Percentiles rank a stretch among this genome's conserved stretches.
Evolutionary conservation across 2,113 vertebrate genomes (phyloP).

Genomic region (Tragelaphus buxtoni): DNA sequence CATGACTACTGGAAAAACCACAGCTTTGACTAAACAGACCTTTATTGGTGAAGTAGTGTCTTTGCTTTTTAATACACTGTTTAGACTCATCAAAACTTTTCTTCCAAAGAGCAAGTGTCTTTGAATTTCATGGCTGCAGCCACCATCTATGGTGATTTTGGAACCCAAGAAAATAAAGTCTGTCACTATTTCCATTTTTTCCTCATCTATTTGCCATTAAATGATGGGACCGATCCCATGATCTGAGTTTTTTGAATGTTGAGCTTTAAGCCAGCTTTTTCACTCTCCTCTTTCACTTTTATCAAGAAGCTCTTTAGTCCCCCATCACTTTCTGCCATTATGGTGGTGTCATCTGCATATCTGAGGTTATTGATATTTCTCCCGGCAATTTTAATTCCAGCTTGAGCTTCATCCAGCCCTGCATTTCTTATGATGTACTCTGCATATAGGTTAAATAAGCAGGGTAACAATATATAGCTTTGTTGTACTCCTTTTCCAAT

Average conservation of each 20-base stretch:
- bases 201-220: neutral
- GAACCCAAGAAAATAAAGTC: neutral
- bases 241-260: neutral
- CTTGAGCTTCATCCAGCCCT: neutral
- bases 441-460: neutral
- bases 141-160: rapidly evolving
- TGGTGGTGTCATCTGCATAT: neutral
- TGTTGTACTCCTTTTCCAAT: neutral
- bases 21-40: neutral
- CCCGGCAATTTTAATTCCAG: rapidly evolving
- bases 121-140: neutral
- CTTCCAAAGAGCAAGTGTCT: neutral
- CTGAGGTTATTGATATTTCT: neutral
- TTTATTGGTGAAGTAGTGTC: neutral
- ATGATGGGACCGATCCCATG: neutral
- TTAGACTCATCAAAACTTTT: neutral
- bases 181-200: neutral
- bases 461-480: neutral
- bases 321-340: neutral
- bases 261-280: neutral
- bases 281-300: neutral
- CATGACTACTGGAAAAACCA: neutral
- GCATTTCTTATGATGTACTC: neutral
- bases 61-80: neutral
- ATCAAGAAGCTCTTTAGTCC: neutral